Evolutionary conservation across 2,888 invertebrate genomes (phyloP), one percentile per base, ranked within the genome.

Genomic region (Lasioglossum malachurum): DNA sequence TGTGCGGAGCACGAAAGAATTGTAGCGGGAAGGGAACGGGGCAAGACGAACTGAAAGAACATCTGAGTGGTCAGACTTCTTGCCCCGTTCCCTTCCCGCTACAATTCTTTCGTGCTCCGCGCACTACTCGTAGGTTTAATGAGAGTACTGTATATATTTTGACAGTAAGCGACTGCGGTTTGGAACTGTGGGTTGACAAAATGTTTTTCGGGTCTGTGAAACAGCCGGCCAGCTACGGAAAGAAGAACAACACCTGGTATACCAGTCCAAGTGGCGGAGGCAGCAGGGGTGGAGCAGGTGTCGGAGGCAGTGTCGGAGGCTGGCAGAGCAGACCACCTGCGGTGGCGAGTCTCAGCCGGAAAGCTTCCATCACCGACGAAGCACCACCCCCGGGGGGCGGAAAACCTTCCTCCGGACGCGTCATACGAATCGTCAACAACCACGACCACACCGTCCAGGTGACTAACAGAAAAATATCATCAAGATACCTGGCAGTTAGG

Each of bases 351-450:
- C 96, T 97, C 84, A 98, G 98, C 92, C 96, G 98, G 91, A 98
- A 98, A 96, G 97, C 98, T 91, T 98, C 98, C 88, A 97, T 98
- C 92, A 98, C 97, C 89, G 98, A 98, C 95, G 97, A 97, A 79
- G 97, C 97, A 75, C 97, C 98, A 79, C 97, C 97, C 2, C 97
- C 97, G 1, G 97, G 97, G 84, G 96, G 96, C 95, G 96, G 95
- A 90, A 98, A 98, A 93, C 97, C 98, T 19, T 97, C 97, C 92
- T 98, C 98, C 86, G 98, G 98, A 75, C 96, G 98, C 91, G 98
- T 98, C 92, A 98, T 99, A 94, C 97, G 99, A 91, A 98, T 99
- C 94, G 98, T 99, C 94, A 99, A 99, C 95, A 98, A 98, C 95
- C 97, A 98, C 96, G 98, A 98, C 95, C 98, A 98, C 95, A 97